Evolutionary conservation across 2,888 invertebrate genomes (phyloP), one percentile per base, ranked within the genome.

Genomic region (Erynnis tages): DNA sequence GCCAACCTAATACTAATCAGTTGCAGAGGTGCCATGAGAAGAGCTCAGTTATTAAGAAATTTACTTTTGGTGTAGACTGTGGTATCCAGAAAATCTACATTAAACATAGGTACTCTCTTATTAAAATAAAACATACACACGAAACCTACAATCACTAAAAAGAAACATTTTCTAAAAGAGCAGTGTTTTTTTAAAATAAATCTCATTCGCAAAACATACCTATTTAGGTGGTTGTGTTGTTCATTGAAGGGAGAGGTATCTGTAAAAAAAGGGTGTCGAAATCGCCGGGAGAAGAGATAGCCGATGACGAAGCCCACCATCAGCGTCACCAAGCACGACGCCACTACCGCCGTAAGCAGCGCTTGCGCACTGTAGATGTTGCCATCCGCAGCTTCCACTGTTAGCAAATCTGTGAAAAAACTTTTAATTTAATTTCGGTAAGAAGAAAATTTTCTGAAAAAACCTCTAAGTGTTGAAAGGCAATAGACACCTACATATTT

Each of bases 261-360:
- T 73, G 94, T 93, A 68, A 93, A 92, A 69, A 93, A 92, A 59
- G 93, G 93, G 66, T 93, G 93, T 45, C 92, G 90, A 91, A 94
- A 93, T 85, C 94, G 91, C 72, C 94, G 91, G 19, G 95, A 95
- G 78, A 96, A 95, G 68, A 95, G 92, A 76, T 94, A 97, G 30
- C 96, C 96, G 58, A 94, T 94, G 58, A 95, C 92, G 78, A 97
- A 96, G 53, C 96, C 96, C 56, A 96, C 91, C 75, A 96, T 92
- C 57, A 96, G 90, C 8, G 96, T 95, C 46, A 94, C 93, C 54
- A 96, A 91, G 69, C 96, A 94, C 40, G 95, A 94, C 7, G 94
- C 93, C 46, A 94, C 93, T 21, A 96, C 93, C 5, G 95, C 94
- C 37, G 96, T 94, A 48, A 95, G 93, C 58, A 96, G 82, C 1